phyloP scores from a whole-genome alignment of 2,888 invertebrate species.

The Ectobius pallidus region DNA sequence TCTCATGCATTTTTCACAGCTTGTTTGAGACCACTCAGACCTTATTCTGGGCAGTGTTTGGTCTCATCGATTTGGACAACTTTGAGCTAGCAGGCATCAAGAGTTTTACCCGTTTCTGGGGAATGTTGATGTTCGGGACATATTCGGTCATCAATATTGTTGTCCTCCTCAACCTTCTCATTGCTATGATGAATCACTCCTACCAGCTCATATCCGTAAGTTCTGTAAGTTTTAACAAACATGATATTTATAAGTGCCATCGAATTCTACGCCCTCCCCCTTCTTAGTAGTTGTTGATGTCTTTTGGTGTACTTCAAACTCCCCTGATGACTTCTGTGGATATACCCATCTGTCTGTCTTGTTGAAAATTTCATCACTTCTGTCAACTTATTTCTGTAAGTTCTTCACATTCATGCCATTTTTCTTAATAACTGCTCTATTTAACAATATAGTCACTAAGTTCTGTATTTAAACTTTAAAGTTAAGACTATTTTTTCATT shows the following conservation, averaged over 20 bases:
- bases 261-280: background rate
- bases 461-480: background rate
- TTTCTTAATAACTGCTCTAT: too few species aligned
- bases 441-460: background rate
- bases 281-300: slow-evolving; percentile 12
- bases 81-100: slow-evolving; percentile 96
- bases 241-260: background rate
- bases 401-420: background rate
- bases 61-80: slow-evolving; percentile 93
- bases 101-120: slow-evolving; percentile 96
- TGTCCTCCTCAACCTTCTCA: slow-evolving; percentile 93
- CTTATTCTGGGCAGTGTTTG: slow-evolving; percentile 97
- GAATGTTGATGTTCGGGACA: slow-evolving; percentile 98
- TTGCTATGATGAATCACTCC: slow-evolving; percentile 99
- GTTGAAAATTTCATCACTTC: slow-evolving; percentile 20
- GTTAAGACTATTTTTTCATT: background rate
- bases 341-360: slow-evolving; percentile 16
- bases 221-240: slow-evolving; percentile 46
- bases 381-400: slow-evolving; percentile 24
- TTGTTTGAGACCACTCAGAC: slow-evolving; percentile 98
- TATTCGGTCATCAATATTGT: slow-evolving; percentile 98
- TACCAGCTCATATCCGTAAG: slow-evolving; percentile 97
- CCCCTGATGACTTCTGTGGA: background rate
- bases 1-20: slow-evolving; percentile 61
- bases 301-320: slow-evolving; percentile 12